Evolutionary conservation across 2,113 vertebrate genomes (phyloP), one percentile per base, ranked within the genome.

Genomic region (Lepidothrix coronata): DNA sequence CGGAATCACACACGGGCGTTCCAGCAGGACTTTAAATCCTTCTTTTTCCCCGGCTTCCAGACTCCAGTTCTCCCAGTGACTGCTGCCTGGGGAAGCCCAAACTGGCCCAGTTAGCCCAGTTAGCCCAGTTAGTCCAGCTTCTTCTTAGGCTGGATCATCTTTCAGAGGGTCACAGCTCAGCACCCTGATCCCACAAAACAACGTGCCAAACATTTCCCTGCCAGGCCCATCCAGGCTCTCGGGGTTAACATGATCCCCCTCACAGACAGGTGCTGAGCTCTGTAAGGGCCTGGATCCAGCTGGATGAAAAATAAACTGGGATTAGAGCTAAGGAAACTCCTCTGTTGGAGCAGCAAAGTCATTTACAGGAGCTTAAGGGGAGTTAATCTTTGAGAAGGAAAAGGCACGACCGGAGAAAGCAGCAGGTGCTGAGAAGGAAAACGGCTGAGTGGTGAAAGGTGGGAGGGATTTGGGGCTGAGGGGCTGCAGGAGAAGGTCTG

Each of bases 1-100:
- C 3, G 10, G 8, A 7, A 58, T 7, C 57, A 3, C 22, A 1
- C 21, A 7, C 1, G 0, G 25, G 19, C 9, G 13, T 21, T 54
- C 28, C 43, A 55, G 58, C 86, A 72, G 55, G 8, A 37, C n/a
- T 20, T 15, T 20, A 72, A 88, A 55, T 22, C 48, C 41, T 13
- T 6, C 0, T 37, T 5, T 3, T 51, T 67, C 22, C 6, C 61
- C 20, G 12, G 2, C 3, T 19, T 11, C 35, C 12, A 8, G 37
- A 9, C 51, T 37, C 39, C 52, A 11, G 21, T 5, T 72, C 54
- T 35, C 43, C 43, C 78, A 13, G 14, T 28, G 27, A 9, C 43
- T 3, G 30, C 63, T 65, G 65, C 46, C 65, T 2, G 25, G 24
- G 17, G 49, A 23, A 65, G 41, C 27, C 44, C 61, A 6, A 3